Conservation (phyloP, 2,113 vertebrate genomes). For the Propithecus coquereli region DNA sequence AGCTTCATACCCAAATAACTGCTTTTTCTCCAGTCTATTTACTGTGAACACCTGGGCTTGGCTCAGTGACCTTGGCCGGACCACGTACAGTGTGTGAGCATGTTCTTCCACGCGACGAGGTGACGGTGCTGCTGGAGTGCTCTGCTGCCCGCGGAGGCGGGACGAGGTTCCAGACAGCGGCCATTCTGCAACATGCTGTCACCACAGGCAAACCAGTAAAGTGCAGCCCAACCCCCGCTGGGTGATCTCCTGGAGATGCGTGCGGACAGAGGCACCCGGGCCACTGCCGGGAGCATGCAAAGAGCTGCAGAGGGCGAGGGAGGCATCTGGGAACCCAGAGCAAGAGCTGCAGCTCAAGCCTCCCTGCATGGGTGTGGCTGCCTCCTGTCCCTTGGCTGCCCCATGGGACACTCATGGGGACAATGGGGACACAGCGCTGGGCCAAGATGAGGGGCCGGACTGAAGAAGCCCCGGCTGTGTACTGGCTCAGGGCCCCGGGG, state of each 20-base stretch:
- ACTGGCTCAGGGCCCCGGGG: not conserved
- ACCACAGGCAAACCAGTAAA: not conserved
- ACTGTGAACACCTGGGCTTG: not conserved
- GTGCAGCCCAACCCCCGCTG: not conserved
- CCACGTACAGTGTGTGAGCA: not conserved
- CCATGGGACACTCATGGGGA: not conserved
- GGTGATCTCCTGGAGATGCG: no score
- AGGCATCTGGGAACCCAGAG: not conserved
- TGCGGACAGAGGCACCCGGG: not conserved
- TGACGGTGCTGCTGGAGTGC: not conserved
- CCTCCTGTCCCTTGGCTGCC: not conserved
- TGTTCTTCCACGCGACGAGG: accelerated
- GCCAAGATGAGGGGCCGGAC: not conserved
- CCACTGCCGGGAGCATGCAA: not conserved
- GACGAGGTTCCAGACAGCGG: not conserved
- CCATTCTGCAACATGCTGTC: not conserved
- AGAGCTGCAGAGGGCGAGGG: accelerated
- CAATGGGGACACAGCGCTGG: not conserved
- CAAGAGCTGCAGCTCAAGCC: not conserved
- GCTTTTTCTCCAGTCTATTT: not conserved
- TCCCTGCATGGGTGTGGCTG: not conserved
- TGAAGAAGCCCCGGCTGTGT: not conserved
- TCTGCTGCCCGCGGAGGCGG: not conserved
- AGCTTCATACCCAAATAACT: not conserved
- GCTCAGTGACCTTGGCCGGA: not conserved